phyloP scores from a whole-genome alignment of 2,113 vertebrate genomes.

The Tenebrosternarchus preto region DNA sequence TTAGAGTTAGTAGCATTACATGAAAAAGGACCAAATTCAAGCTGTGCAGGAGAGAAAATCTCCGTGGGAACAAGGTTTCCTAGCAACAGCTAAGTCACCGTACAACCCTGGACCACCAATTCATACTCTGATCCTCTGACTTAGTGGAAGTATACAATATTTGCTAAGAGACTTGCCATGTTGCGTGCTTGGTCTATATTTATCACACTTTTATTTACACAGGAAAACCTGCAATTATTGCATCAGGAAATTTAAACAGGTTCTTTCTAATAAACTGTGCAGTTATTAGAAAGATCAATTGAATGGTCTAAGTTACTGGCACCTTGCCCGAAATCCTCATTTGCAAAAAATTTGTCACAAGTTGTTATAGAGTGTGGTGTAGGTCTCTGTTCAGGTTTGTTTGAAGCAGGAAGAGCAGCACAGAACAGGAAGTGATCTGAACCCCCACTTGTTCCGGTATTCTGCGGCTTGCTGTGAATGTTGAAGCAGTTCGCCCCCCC shows the following conservation, averaged over 20 bases:
- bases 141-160: slow-evolving; percentile 32
- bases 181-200: slow-evolving; percentile 25
- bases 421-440: slow-evolving; percentile 67
- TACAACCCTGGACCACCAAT: slow-evolving; percentile 7
- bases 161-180: slow-evolving; percentile 31
- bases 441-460: slow-evolving; percentile 56
- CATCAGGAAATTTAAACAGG: slow-evolving; percentile 39
- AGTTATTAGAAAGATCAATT: slow-evolving; percentile 11
- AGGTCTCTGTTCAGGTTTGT: background rate
- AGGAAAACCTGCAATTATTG: slow-evolving; percentile 34
- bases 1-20: slow-evolving; percentile 1
- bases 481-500: slow-evolving; percentile 14
- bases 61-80: slow-evolving; percentile 39
- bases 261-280: slow-evolving; percentile 11
- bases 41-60: slow-evolving; percentile 11
- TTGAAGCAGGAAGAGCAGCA: slow-evolving; percentile 35
- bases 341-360: slow-evolving; percentile 9
- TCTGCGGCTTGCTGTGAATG: slow-evolving; percentile 51
- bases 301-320: slow-evolving; percentile 21
- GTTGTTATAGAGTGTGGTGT: slow-evolving; percentile 10
- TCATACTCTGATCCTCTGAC: slow-evolving; percentile 29
- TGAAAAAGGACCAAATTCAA: slow-evolving; percentile 1
- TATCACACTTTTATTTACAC: slow-evolving; percentile 25
- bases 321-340: slow-evolving; percentile 14
- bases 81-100: slow-evolving; percentile 36